These are phyloP conservation scores for Lasiurus borealis DNA, from an alignment of 2,113 vertebrate genomes.

Conservation along the genomic window DNA sequence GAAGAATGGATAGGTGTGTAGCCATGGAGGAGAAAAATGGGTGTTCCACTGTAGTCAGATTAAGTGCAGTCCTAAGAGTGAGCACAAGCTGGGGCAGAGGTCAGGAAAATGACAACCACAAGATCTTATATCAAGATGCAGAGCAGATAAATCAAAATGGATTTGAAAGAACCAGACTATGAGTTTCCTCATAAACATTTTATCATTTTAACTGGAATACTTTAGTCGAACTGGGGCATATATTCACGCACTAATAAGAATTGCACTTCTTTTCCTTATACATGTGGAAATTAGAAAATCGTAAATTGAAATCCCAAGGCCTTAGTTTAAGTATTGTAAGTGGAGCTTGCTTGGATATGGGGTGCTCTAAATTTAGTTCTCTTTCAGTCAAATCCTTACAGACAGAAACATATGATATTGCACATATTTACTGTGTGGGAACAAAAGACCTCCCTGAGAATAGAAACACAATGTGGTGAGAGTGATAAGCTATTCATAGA, in stretches of 20 bases:
- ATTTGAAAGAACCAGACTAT: not conserved
- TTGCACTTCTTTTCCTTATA: not conserved
- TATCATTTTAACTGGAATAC: not conserved
- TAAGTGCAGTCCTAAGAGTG: too few relatives aligned
- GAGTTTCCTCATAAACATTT: not conserved
- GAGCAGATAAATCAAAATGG: not conserved
- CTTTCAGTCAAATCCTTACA: not conserved
- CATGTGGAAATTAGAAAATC: not conserved
- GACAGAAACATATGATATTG: constrained; percentile 1
- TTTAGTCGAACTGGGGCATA: not conserved
- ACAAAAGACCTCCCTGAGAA: constrained; percentile 22
- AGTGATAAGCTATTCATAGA: constrained; percentile 21
- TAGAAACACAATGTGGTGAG: not conserved
- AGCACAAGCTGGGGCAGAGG: not conserved
- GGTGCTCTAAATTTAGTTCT: constrained; percentile 38
- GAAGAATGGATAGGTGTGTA: not conserved
- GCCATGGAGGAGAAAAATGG: not conserved
- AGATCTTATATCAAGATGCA: accelerated
- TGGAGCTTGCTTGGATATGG: not conserved
- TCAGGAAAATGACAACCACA: not conserved
- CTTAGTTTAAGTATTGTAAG: constrained; percentile 18
- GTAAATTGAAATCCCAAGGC: not conserved
- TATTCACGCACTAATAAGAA: not conserved
- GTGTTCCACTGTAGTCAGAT: not conserved
- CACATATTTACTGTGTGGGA: constrained; percentile 62